Evolutionary conservation across 2,113 vertebrate species (phyloP).

Genomic region (Zeus faber): DNA sequence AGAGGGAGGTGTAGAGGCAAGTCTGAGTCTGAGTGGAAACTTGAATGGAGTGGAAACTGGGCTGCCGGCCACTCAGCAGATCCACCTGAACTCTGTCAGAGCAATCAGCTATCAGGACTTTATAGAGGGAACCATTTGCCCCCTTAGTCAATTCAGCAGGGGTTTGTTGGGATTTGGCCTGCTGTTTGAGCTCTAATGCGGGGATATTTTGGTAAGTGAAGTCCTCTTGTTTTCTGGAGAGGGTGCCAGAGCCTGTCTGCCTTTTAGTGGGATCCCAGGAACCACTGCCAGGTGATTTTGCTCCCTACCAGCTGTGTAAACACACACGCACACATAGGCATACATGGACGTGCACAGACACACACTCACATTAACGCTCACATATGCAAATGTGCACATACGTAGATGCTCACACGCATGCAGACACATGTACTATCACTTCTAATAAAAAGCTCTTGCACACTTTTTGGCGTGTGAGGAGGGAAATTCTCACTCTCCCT

Average conservation of each 20-base stretch:
- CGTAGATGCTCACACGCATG: conserved; percentile 1
- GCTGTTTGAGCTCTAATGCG: conserved; percentile 47
- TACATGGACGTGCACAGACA: background rate
- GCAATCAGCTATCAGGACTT: conserved; percentile 64
- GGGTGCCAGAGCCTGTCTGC: conserved; percentile 63
- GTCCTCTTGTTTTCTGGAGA: conserved; percentile 62
- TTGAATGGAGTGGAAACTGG: conserved; percentile 71
- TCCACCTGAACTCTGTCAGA: conserved; percentile 68
- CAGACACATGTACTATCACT: conserved; percentile 24
- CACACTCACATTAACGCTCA: background rate
- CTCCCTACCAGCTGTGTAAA: conserved; percentile 61
- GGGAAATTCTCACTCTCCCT: conserved; percentile 39
- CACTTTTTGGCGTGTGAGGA: conserved; percentile 21
- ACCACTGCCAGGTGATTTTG: conserved; percentile 63
- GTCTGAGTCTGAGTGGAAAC: conserved; percentile 62
- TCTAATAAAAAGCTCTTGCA: conserved; percentile 39
- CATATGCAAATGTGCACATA: background rate
- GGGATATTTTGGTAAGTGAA: conserved; percentile 54
- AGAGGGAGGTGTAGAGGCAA: conserved; percentile 48
- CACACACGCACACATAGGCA: conserved; percentile 29
- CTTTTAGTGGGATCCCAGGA: conserved; percentile 60
- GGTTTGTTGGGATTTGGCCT: conserved; percentile 62
- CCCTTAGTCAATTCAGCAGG: conserved; percentile 50
- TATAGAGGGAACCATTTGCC: conserved; percentile 51
- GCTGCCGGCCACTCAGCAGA: conserved; percentile 62